A percentile compares a stretch with the other conserved stretches of the same genome.
These are phyloP conservation scores for Pteruthius melanotis DNA, from an alignment of 2,113 vertebrate species.

Conservation along the genomic window DNA sequence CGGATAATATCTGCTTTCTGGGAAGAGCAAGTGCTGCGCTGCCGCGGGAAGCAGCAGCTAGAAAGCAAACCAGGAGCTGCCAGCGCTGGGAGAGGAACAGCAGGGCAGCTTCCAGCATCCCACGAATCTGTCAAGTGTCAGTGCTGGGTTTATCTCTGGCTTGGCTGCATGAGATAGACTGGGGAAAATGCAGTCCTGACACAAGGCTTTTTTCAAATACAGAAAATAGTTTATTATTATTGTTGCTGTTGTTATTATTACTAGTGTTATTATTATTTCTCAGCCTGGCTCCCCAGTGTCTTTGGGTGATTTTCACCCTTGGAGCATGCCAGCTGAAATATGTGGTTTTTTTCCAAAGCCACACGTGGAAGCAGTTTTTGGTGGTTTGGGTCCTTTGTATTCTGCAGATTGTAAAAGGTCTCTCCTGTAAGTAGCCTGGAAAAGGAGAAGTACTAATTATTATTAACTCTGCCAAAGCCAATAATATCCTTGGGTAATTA, in stretches of 20 bases:
- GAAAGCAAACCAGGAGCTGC: background rate
- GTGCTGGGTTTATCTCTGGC: background rate
- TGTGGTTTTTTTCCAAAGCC: background rate
- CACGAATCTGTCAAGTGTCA: background rate
- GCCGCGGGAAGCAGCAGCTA: background rate
- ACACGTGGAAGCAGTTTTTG: constrained; percentile 6
- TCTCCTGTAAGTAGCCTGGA: constrained; percentile 38
- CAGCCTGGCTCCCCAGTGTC: background rate
- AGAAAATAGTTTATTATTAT: background rate
- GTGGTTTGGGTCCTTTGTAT: constrained; percentile 16
- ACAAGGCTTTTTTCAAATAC: background rate
- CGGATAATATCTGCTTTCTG: background rate
- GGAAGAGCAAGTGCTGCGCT: background rate
- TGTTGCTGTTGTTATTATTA: background rate
- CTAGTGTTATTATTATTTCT: background rate
- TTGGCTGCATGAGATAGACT: background rate
- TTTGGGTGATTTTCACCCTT: background rate
- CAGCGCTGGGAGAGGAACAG: background rate
- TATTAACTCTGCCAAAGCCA: constrained; percentile 67
- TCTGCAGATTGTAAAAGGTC: constrained; percentile 18
- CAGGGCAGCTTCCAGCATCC: background rate
- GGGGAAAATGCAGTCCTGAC: background rate
- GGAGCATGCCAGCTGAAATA: background rate
- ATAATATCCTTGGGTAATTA: constrained; percentile 66
- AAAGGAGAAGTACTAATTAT: constrained; percentile 56